A percentile compares a stretch with the other conserved stretches of the same genome.
phyloP scores from a whole-genome alignment of 1,140 invertebrate genomes.

The Drosophila pandora region DNA sequence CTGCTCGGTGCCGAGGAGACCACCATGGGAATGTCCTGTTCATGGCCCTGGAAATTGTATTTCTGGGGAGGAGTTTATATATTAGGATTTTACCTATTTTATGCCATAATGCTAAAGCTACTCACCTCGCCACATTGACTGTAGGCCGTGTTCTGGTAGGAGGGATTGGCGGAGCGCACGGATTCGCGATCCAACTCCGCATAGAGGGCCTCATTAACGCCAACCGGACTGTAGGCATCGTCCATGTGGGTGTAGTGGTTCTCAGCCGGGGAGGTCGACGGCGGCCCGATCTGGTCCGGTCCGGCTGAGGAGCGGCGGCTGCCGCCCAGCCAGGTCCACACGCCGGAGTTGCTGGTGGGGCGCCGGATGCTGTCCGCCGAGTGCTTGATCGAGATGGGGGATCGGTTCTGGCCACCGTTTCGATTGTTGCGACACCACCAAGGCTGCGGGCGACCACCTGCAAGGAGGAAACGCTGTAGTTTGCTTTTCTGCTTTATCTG shows the following conservation, averaged over 20 bases:
- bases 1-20: slow-evolving; percentile 88
- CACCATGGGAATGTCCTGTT: slow-evolving; percentile 87
- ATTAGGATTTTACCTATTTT: background rate
- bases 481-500: slow-evolving; percentile 13
- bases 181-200: slow-evolving; percentile 87
- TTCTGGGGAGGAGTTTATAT: slow-evolving; percentile 42
- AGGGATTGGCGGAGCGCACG: slow-evolving; percentile 85
- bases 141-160: slow-evolving; percentile 89
- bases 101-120: background rate
- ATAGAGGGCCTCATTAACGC: slow-evolving; percentile 86
- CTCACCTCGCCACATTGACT: slow-evolving; percentile 86
- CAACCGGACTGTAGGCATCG: slow-evolving; percentile 85
- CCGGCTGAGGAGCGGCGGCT: slow-evolving; percentile 84
- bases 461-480: slow-evolving; percentile 9
- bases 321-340: slow-evolving; percentile 88
- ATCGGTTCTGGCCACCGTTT: slow-evolving; percentile 73
- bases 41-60: slow-evolving; percentile 83
- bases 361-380: slow-evolving; percentile 84
- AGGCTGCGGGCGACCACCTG: slow-evolving; percentile 80
- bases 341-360: slow-evolving; percentile 86
- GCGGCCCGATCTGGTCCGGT: slow-evolving; percentile 84
- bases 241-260: slow-evolving; percentile 90
- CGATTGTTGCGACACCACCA: slow-evolving; percentile 84
- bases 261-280: slow-evolving; percentile 85
- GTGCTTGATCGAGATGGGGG: slow-evolving; percentile 80